These are phyloP conservation scores for Sphaerophoria taeniata DNA, from an alignment of 2,888 invertebrate species.

Conservation along the genomic window DNA sequence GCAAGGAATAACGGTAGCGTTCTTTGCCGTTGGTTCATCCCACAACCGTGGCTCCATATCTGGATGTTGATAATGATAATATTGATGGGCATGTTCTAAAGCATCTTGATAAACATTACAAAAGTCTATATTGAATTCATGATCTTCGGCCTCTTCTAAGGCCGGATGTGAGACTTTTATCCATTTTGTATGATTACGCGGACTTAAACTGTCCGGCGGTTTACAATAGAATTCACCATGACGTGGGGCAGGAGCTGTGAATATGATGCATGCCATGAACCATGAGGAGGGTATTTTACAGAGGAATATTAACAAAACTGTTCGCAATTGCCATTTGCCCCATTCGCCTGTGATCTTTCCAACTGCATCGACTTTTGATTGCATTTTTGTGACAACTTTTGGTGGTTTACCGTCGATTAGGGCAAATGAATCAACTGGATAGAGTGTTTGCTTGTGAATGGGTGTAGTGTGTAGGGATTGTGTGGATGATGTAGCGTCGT, in stretches of 20 bases:
- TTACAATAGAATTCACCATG: constrained; percentile 83
- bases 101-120: constrained; percentile 82
- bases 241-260: constrained; percentile 83
- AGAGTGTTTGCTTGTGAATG: constrained; percentile 77
- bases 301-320: constrained; percentile 82
- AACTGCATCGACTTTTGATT: constrained; percentile 82
- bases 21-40: constrained; percentile 80
- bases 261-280: constrained; percentile 84
- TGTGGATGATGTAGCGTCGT: constrained; percentile 49
- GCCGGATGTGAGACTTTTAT: constrained; percentile 82
- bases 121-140: constrained; percentile 82
- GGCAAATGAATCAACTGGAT: constrained; percentile 80
- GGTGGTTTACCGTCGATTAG: constrained; percentile 79
- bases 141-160: constrained; percentile 81
- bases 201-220: constrained; percentile 79
- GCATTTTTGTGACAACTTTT: constrained; percentile 78
- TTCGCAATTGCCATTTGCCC: constrained; percentile 83
- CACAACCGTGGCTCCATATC: constrained; percentile 80
- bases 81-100: constrained; percentile 81
- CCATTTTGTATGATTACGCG: constrained; percentile 81
- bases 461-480: constrained; percentile 66
- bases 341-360: constrained; percentile 82
- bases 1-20: constrained; percentile 81
- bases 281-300: constrained; percentile 83
- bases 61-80: constrained; percentile 79